Base-by-base conservation (phyloP, 2,888 invertebrate species). In the Thereva nobilitata region DNA sequence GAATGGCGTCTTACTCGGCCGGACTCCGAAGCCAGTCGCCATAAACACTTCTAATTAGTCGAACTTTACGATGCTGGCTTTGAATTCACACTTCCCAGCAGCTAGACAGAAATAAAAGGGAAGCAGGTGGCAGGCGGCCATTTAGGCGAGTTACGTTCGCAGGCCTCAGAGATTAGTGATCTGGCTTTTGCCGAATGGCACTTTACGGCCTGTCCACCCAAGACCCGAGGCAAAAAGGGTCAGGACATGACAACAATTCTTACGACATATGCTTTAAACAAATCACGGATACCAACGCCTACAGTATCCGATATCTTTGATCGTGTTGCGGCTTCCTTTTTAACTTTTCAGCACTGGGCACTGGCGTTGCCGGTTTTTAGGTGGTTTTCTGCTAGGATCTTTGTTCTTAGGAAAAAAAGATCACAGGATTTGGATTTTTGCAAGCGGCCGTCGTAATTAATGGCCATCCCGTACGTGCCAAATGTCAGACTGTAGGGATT, bases 221-320 rank as follows among this genome's bases (percentile, higher is more conserved):
- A 53, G 38, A 52, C 10, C 38, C 35, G 41, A 9, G 12, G 8
- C n/a, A 53, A 64, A 64, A 64, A 64, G 52, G 34, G 35, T 10
- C 53, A 64, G 64, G 64, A 64, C 64, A 53, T 64, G 41, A 52
- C 47, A 59, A 23, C 23, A 23, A 23, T 23, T 23, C 53, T 34
- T 63, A 64, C 64, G 53, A 64, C 64, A 64, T 64, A 53, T 64
- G 64, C 64, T 53, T 23, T 53, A 42, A 37, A 64, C 64, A 64
- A 64, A 64, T 64, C 64, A 52, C 53, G 35, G 44, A 64, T 64
- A 64, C 10, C 42, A 64, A 64, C 64, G 64, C 64, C 64, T 64
- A 64, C 64, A 64, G 64, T 52, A 64, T 64, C 53, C 64, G 64
- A 64, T 63, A 52, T 42, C 50, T 10, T 8, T 10, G 63, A 63